Evolutionary conservation across 2,797 vertebrate species (phyloP), one percentile per base, ranked within the genome.

Genomic region (Scleropages formosus): DNA sequence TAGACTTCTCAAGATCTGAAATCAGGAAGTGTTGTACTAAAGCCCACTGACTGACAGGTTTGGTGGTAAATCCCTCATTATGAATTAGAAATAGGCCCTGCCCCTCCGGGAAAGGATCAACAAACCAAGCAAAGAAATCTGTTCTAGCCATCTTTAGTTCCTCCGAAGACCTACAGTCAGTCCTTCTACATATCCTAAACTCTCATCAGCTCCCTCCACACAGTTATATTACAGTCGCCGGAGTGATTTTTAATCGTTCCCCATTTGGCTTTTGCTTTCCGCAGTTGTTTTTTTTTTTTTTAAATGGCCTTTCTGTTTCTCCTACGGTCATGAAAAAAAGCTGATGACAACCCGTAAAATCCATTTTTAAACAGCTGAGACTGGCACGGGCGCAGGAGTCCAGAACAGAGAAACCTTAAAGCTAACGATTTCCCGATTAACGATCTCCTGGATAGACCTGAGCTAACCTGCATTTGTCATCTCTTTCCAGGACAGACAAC

Each of bases 241-340:
- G 83, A 85, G 85, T 89, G 90, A 88, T 90, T 92, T 93, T 90
- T 86, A 90, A 91, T 90, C 85, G 90, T 53, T 86, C 87, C 84
- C 84, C 85, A 89, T 90, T 88, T 87, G 89, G 89, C 87, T 90
- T 91, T 87, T 82, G 82, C 87, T 90, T 80, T 84, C 80, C 85
- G 91, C 86, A 88, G 80, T 90, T 89, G 89, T 85, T 89, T 89
- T 86, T 85, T 68, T 51, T 89, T 85, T 89, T 89, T 86, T 85
- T 68, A 51, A 68, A 80, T 66, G 82, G 88, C 88, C 87, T 88
- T 84, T 84, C 84, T 86, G 88, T 89, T 87, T 87, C 82, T 88
- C 86, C 82, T 85, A 86, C 86, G 88, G 85, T 83, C 61, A 79
- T 85, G 81, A 71, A 67, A 86, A 88, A 91, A 87, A 69, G 88